Base-by-base conservation (phyloP, 2,113 vertebrate species). In the Megaceryle torquata region DNA sequence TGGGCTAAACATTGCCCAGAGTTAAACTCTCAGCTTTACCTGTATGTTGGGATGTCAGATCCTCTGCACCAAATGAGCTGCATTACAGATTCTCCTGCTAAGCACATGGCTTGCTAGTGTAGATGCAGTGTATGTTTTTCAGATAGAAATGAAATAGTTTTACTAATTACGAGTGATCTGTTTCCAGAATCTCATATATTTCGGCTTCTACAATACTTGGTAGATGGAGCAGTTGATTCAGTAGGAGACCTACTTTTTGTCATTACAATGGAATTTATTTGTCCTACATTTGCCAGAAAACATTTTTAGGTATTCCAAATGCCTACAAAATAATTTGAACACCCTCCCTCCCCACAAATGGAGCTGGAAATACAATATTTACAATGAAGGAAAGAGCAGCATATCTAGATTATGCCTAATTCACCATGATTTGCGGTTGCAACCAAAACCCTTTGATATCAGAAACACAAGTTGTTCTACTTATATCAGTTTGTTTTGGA, bases 321-420 rank as follows among this genome's bases (percentile, higher is more conserved):
- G 61, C 7, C 20, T 68, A 33, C 21, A 41, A 94, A 79, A 13
- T 43, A 50, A 9, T 11, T 54, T 29, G 11, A 28, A 28, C 1
- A 0, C 2, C 2, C 51, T 5, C 26, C 3, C 9, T 12, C 6
- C 8, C 17, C 13, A 12, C 6, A 56, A 41, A 35, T 11, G 11
- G 22, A 59, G 43, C 56, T 67, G 51, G 28, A 82, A 79, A 44
- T 22, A 48, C 15, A 69, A 16, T 9, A 44, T 60, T 83, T 65
- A 51, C 29, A 83, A 21, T 2, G 17, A 76, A 43, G 18, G 31
- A 43, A 46, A 77, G 59, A 77, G 43, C 70, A 86, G 56, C 15
- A 21, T 8, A 41, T 21, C n/a, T 67, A 48, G 26, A 46, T 91
- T 79, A 65, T 77, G 25, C 15, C 28, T 79, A 76, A 87, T 82